Percentiles rank a stretch among this genome's conserved stretches.
These are phyloP conservation scores for Hyperoodon ampullatus DNA, from an alignment of 2,113 vertebrate genomes.

Conservation along the genomic window DNA sequence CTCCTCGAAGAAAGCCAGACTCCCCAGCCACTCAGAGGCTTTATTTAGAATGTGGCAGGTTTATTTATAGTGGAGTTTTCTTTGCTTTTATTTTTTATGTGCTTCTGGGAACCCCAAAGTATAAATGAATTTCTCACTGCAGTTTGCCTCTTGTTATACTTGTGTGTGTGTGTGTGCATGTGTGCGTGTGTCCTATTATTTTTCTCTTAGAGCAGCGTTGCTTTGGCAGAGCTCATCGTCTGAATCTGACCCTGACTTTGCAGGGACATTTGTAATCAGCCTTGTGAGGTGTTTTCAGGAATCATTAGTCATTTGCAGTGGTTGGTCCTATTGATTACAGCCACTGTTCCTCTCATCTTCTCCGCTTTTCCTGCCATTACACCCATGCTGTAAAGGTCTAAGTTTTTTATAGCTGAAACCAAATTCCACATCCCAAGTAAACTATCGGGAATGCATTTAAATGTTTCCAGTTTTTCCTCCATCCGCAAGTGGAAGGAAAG, in stretches of 20 bases:
- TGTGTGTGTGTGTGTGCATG: neutral
- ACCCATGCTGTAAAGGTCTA: neutral
- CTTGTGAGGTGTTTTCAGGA: slow-evolving; percentile 40
- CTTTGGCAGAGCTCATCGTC: neutral
- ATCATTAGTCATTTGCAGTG: slow-evolving; percentile 50
- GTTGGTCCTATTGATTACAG: slow-evolving; percentile 37
- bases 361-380: neutral
- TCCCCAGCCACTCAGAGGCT: slow-evolving; percentile 36
- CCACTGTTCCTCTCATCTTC: neutral
- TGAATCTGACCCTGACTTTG: neutral
- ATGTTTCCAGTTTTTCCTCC: neutral
- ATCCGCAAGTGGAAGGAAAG: neutral
- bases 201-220: neutral
- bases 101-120: neutral
- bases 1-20: slow-evolving; percentile 45
- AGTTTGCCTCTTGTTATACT: neutral
- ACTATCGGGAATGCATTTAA: neutral
- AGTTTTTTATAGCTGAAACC: neutral
- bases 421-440: neutral
- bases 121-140: slow-evolving; percentile 52
- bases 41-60: slow-evolving; percentile 67
- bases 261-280: slow-evolving; percentile 39
- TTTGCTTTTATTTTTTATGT: slow-evolving; percentile 44
- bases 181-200: neutral
- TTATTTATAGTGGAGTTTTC: slow-evolving; percentile 67